These are phyloP conservation scores for Falco biarmicus DNA, from an alignment of 2,797 vertebrate species.

Conservation along the genomic window DNA sequence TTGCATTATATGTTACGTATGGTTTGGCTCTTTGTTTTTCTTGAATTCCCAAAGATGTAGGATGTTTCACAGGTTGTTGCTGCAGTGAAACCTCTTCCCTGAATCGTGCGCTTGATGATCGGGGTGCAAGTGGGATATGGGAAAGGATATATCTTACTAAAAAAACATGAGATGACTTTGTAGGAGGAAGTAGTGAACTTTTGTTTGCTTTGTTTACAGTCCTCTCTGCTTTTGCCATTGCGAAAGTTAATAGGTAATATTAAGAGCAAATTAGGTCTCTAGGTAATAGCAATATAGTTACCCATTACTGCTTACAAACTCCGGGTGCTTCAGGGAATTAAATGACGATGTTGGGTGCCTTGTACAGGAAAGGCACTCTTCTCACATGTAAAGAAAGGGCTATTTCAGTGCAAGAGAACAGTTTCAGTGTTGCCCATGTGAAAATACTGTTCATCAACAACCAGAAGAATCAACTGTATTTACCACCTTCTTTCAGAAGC, in stretches of 20 bases:
- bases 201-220: background rate
- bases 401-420: background rate
- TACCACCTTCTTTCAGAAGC: background rate
- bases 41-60: background rate
- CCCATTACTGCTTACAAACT: background rate
- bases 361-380: background rate
- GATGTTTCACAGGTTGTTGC: background rate
- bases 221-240: background rate
- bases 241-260: background rate
- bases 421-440: background rate
- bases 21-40: background rate
- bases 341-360: background rate
- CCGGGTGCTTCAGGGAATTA: background rate
- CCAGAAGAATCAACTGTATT: background rate
- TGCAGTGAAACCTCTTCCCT: background rate
- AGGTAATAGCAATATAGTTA: background rate
- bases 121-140: background rate
- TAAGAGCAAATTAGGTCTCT: background rate
- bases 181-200: background rate
- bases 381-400: background rate
- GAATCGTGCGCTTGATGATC: background rate
- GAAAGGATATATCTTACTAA: background rate
- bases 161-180: background rate
- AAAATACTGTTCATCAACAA: background rate
- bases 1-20: background rate